Evolutionary conservation across 1,140 invertebrate genomes (phyloP).

Genomic region (Heliconius melpomene): DNA sequence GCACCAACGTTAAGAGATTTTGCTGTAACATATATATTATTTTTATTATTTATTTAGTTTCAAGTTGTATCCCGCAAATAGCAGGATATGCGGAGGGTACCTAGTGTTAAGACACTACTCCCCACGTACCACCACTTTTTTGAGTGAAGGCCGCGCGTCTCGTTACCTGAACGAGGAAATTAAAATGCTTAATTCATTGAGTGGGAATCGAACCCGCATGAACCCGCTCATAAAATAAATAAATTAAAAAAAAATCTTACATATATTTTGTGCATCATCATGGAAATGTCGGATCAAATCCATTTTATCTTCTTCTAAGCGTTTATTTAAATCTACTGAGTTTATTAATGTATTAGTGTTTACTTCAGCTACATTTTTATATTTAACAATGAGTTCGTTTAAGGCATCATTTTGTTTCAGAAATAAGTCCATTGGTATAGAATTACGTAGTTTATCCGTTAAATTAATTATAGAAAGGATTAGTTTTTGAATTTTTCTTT

Average conservation of each 20-base stretch:
- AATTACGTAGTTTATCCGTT: slow-evolving; percentile 63
- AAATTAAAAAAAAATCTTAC: not conserved
- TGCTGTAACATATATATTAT: slow-evolving; percentile 12
- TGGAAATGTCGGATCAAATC: slow-evolving; percentile 20
- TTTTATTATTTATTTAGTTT: too few relatives aligned
- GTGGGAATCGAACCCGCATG: too few relatives aligned
- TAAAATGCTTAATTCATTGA: too few relatives aligned
- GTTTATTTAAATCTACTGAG: slow-evolving; percentile 43
- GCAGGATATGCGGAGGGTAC: too few relatives aligned
- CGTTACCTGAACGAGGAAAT: too few relatives aligned
- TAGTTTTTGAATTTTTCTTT: slow-evolving; percentile 65
- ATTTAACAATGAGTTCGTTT: slow-evolving; percentile 62
- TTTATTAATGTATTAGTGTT: slow-evolving; percentile 41
- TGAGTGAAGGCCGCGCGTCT: too few relatives aligned
- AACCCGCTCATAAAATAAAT: too few relatives aligned
- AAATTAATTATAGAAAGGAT: slow-evolving; percentile 59
- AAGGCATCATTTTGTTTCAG: slow-evolving; percentile 66
- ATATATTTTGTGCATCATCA: not conserved
- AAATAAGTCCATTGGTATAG: slow-evolving; percentile 67
- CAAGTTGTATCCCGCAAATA: too few relatives aligned
- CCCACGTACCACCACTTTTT: too few relatives aligned
- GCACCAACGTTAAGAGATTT: slow-evolving; percentile 25
- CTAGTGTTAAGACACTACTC: not conserved
- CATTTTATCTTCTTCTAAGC: slow-evolving; percentile 52
- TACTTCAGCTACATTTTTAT: slow-evolving; percentile 57